phyloP scores from a whole-genome alignment of 2,113 vertebrate species.

The Paratilapia polleni region DNA sequence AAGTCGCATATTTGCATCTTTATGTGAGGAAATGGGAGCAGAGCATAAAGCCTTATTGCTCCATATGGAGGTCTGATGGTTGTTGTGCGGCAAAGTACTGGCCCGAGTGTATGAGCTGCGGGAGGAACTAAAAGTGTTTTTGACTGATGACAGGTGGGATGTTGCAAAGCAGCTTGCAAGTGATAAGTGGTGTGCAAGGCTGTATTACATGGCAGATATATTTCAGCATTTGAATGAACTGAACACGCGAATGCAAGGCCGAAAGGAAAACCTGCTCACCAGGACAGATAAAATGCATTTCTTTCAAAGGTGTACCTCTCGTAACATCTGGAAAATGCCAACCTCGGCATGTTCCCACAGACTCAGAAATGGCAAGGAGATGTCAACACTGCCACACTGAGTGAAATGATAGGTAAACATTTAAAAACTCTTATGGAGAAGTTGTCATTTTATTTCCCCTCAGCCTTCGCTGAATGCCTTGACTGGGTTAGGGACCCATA shows the following conservation, averaged over 20 bases:
- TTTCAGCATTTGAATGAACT: background rate
- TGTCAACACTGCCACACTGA: too few relatives aligned
- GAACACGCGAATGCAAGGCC: background rate
- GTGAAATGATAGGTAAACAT: too few relatives aligned
- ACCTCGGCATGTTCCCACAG: too few relatives aligned
- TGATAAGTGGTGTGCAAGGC: slow-evolving; percentile 13
- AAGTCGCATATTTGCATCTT: background rate
- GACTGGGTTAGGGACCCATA: too few relatives aligned
- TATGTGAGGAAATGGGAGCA: background rate
- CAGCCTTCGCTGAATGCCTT: too few relatives aligned
- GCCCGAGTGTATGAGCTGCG: slow-evolving; percentile 7
- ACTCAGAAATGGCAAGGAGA: too few relatives aligned
- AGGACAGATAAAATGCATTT: background rate
- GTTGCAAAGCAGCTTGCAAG: slow-evolving; percentile 17
- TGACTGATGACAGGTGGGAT: too few relatives aligned
- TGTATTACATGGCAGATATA: background rate
- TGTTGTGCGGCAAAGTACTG: slow-evolving; percentile 21
- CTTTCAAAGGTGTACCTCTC: too few relatives aligned
- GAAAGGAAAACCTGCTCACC: background rate
- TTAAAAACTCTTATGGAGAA: too few relatives aligned
- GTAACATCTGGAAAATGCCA: too few relatives aligned
- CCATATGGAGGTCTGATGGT: background rate
- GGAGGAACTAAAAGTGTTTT: background rate
- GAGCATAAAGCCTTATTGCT: background rate
- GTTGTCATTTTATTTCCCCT: too few relatives aligned